These are phyloP conservation scores for Sebastes aleutianus DNA, from an alignment of 2,797 vertebrate species.

Conservation along the genomic window DNA sequence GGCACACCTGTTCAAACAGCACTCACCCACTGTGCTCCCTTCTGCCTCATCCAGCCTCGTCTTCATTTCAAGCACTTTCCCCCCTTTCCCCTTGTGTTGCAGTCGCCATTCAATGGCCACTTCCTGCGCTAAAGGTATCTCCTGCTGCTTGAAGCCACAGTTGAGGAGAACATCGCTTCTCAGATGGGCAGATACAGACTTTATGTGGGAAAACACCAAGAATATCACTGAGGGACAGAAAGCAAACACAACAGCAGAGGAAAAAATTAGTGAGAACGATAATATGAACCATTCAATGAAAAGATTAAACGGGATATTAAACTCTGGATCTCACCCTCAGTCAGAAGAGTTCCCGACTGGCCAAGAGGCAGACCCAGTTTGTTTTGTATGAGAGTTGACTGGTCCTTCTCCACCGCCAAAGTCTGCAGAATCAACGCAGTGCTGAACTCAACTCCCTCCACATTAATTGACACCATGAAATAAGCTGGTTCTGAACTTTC, in stretches of 20 bases:
- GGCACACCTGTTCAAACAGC: not conserved
- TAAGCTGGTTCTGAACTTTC: slow-evolving; percentile 39
- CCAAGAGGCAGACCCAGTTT: slow-evolving; percentile 81
- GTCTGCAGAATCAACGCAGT: slow-evolving; percentile 81
- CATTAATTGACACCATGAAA: slow-evolving; percentile 80
- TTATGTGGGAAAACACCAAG: slow-evolving; percentile 81
- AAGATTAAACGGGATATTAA: not conserved
- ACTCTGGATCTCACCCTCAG: slow-evolving; percentile 71
- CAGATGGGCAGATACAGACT: slow-evolving; percentile 67
- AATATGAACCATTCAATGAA: not conserved
- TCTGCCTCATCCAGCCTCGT: slow-evolving; percentile 53
- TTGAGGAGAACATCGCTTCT: slow-evolving; percentile 76
- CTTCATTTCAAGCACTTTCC: slow-evolving; percentile 72
- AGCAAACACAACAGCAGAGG: not conserved
- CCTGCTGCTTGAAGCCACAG: slow-evolving; percentile 84
- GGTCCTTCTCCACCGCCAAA: slow-evolving; percentile 19
- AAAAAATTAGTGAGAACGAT: not conserved
- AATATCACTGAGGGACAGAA: slow-evolving; percentile 81
- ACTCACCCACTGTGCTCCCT: slow-evolving; percentile 64
- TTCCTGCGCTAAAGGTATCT: slow-evolving; percentile 53
- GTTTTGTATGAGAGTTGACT: slow-evolving; percentile 65
- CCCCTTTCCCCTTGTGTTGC: slow-evolving; percentile 85
- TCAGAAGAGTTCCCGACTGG: slow-evolving; percentile 73
- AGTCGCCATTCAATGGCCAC: slow-evolving; percentile 84
- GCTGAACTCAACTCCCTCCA: slow-evolving; percentile 79